phyloP scores from a whole-genome alignment of 1,140 invertebrate genomes.

The Drosophila leontia region DNA sequence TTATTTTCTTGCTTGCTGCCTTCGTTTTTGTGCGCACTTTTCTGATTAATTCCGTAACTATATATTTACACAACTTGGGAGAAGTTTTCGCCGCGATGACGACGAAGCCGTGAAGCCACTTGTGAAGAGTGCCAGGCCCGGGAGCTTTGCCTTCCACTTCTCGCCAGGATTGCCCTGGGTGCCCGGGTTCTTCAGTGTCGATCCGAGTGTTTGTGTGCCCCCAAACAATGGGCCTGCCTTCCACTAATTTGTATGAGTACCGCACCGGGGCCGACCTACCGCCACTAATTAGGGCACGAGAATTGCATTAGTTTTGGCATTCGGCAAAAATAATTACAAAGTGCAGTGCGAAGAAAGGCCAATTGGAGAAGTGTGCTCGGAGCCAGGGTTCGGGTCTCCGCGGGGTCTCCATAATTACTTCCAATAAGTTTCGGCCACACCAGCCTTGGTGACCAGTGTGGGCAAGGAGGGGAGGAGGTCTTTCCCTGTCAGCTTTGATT shows the following conservation, averaged over 20 bases:
- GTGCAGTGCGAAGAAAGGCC: constrained; percentile 22
- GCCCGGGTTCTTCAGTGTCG: constrained; percentile 38
- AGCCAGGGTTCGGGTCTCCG: constrained; percentile 23
- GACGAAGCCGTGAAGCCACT: constrained; percentile 37
- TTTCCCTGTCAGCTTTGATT: constrained; percentile 76
- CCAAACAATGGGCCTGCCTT: constrained; percentile 38
- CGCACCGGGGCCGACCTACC: constrained; percentile 30
- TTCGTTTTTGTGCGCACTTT: constrained; percentile 63
- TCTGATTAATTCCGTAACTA: constrained; percentile 78
- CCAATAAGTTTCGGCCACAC: constrained; percentile 58
- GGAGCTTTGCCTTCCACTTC: constrained; percentile 65
- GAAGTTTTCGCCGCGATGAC: constrained; percentile 57
- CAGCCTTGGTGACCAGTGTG: constrained; percentile 11
- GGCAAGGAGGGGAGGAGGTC: constrained; percentile 13
- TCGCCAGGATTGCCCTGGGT: constrained; percentile 32
- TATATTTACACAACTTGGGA: constrained; percentile 73
- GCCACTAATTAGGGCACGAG: constrained; percentile 67
- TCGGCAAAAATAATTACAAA: constrained; percentile 59
- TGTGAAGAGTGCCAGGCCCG: constrained; percentile 28
- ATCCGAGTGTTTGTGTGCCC: constrained; percentile 51
- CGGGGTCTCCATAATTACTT: constrained; percentile 58
- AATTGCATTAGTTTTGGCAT: constrained; percentile 69
- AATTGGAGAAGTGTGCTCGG: constrained; percentile 29
- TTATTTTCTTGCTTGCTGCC: constrained; percentile 63
- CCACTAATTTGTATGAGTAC: constrained; percentile 62